phyloP scores from a whole-genome alignment of 2,888 invertebrate genomes.

The Apodemia duryi region DNA sequence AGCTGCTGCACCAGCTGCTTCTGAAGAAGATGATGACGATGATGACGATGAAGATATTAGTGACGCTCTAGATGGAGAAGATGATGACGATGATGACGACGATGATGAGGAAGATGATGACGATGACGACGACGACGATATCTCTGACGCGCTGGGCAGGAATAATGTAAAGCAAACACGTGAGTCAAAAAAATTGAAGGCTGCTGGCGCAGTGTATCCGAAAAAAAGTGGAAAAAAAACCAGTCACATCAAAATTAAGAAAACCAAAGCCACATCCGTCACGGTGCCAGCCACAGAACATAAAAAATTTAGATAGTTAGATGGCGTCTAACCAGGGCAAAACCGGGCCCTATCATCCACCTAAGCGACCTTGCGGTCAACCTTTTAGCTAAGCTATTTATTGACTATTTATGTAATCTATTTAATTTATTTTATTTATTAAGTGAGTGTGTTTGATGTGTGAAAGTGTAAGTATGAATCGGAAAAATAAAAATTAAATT shows the following conservation, averaged over 20 bases:
- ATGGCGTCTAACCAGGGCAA: conserved; percentile 50
- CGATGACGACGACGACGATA: conserved; percentile 82
- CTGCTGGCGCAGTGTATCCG: conserved; percentile 57
- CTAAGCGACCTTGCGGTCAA: conserved; percentile 68
- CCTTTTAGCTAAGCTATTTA: conserved; percentile 78
- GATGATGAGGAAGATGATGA: conserved; percentile 84
- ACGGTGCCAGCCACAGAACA: conserved; percentile 69
- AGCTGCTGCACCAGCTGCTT: conserved; percentile 56
- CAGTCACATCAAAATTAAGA: conserved; percentile 74
- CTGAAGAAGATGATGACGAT: conserved; percentile 80
- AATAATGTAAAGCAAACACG: conserved; percentile 82
- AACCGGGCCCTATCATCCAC: conserved; percentile 61
- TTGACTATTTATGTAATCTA: conserved; percentile 80
- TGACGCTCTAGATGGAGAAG: conserved; percentile 79
- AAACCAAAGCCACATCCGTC: conserved; percentile 72
- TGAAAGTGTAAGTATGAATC: conserved; percentile 74
- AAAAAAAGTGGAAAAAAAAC: conserved; percentile 75
- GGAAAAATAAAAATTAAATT: conserved; percentile 74
- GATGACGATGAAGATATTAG: conserved; percentile 80
- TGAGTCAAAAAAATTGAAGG: conserved; percentile 88
- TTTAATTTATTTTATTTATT: conserved; percentile 81
- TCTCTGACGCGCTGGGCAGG: conserved; percentile 81
- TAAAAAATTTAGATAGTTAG: conserved; percentile 79
- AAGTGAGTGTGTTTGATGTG: conserved; percentile 76
- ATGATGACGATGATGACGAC: conserved; percentile 83